Conservation (phyloP, 2,888 invertebrate species). For the Tridacna gigas region DNA sequence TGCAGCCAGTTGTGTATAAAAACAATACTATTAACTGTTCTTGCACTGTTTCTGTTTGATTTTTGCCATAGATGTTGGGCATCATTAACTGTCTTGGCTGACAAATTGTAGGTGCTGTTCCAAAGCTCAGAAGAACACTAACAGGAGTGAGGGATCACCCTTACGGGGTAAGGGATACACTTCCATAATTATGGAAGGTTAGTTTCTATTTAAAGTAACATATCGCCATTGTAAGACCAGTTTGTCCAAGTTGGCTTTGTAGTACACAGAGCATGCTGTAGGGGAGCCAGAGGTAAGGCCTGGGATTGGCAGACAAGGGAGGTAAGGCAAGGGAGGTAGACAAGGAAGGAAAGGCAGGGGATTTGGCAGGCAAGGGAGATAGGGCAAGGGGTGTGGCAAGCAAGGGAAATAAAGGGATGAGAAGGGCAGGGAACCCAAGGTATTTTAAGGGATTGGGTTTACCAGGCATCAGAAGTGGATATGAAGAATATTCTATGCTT, state of each 20-base stretch:
- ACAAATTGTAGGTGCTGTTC: constrained; percentile 91
- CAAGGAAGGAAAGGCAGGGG: too few species aligned
- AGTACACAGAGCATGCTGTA: background rate
- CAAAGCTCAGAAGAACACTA: constrained; percentile 92
- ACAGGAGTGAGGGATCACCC: constrained; percentile 96
- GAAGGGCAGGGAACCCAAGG: too few species aligned
- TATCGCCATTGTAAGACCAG: constrained; percentile 22
- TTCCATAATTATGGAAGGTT: constrained; percentile 76
- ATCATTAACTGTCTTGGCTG: constrained; percentile 56
- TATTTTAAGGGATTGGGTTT: too few species aligned
- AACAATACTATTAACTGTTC: constrained; percentile 50
- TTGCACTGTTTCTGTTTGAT: constrained; percentile 36
- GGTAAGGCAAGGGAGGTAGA: too few species aligned
- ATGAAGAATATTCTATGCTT: too few species aligned
- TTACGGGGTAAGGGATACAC: constrained; percentile 93
- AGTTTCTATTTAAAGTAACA: constrained; percentile 52
- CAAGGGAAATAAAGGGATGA: too few species aligned
- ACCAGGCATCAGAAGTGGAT: too few species aligned
- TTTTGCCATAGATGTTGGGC: constrained; percentile 44
- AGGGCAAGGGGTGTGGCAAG: too few species aligned
- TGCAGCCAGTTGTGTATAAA: background rate
- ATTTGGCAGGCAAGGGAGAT: too few species aligned
- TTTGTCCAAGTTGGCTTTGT: background rate
- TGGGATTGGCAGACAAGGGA: background rate
- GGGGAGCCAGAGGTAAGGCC: background rate